Percentiles rank a stretch among this genome's conserved stretches.
Evolutionary conservation across 2,888 invertebrate genomes (phyloP).

Genomic region (Sympetrum striolatum): DNA sequence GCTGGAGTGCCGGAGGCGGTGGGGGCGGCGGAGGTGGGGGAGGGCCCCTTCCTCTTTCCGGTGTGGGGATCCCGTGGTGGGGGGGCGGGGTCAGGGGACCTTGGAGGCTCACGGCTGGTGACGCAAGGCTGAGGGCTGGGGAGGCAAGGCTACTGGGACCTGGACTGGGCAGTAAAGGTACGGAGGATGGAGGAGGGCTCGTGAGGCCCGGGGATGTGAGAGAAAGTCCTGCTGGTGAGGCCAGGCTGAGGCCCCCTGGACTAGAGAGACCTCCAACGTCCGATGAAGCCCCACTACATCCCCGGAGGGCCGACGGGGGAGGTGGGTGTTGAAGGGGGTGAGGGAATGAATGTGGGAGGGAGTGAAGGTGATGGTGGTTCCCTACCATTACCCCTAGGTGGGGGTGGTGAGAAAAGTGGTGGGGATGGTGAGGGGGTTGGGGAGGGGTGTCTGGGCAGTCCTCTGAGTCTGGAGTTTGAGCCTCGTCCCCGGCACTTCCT

Average conservation of each 20-base stretch:
- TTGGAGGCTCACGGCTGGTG: slow-evolving; percentile 64
- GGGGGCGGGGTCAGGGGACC: slow-evolving; percentile 60
- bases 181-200: slow-evolving; percentile 70
- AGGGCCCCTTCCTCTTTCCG: slow-evolving; percentile 50
- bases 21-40: slow-evolving; percentile 59
- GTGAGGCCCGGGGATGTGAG: slow-evolving; percentile 81
- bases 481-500: slow-evolving; percentile 76
- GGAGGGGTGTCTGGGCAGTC: slow-evolving; percentile 58
- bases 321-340: slow-evolving; percentile 25
- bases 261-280: slow-evolving; percentile 57
- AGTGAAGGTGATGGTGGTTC: neutral
- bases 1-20: slow-evolving; percentile 47
- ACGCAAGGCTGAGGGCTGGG: slow-evolving; percentile 65
- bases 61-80: slow-evolving; percentile 54
- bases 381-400: slow-evolving; percentile 30
- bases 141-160: slow-evolving; percentile 70
- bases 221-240: slow-evolving; percentile 73
- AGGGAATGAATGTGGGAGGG: slow-evolving; percentile 26
- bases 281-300: slow-evolving; percentile 31
- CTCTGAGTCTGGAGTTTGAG: slow-evolving; percentile 70
- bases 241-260: slow-evolving; percentile 71
- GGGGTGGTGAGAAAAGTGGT: slow-evolving; percentile 59
- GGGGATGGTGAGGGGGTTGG: slow-evolving; percentile 55
- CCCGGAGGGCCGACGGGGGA: neutral
- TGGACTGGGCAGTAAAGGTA: slow-evolving; percentile 59